phyloP scores from a whole-genome alignment of 2,797 vertebrate genomes.

The Euthynnus affinis region DNA sequence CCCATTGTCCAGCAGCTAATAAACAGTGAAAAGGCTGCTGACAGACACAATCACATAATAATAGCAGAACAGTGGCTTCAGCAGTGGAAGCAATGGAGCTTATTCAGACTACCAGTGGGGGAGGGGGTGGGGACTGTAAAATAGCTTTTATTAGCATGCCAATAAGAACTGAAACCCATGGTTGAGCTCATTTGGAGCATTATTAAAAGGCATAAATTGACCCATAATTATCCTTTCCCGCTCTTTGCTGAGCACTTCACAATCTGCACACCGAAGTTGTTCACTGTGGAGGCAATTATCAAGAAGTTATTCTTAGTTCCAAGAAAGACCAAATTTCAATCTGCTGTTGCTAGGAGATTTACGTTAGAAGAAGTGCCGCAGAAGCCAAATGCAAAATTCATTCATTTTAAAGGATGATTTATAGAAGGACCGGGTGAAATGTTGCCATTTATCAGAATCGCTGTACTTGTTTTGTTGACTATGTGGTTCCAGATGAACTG shows the following conservation, averaged over 20 bases:
- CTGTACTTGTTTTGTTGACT: conserved; percentile 15
- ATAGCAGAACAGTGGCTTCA: conserved; percentile 22
- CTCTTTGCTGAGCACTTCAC: conserved; percentile 51
- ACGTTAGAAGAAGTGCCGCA: background rate
- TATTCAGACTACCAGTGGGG: conserved; percentile 36
- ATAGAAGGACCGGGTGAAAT: conserved; percentile 14
- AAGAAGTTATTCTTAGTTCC: conserved; percentile 43
- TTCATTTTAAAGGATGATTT: conserved; percentile 23
- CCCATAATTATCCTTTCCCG: conserved; percentile 60
- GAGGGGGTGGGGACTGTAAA: background rate
- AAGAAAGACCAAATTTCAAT: conserved; percentile 38
- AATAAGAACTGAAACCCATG: conserved; percentile 46
- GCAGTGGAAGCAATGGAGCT: conserved; percentile 13
- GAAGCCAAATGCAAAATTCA: conserved; percentile 14
- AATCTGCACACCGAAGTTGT: conserved; percentile 44
- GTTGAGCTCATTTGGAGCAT: conserved; percentile 55
- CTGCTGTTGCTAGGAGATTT: conserved; percentile 58
- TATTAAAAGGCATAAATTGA: conserved; percentile 70
- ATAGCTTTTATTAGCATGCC: conserved; percentile 41
- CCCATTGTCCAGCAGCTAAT: conserved; percentile 47
- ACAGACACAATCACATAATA: conserved; percentile 36
- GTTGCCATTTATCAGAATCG: conserved; percentile 36
- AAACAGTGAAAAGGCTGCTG: conserved; percentile 47
- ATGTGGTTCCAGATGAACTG: conserved; percentile 4
- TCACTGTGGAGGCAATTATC: conserved; percentile 59